Evolutionary conservation across 2,888 invertebrate genomes (phyloP).

Genomic region (Spicauda simplicius): DNA sequence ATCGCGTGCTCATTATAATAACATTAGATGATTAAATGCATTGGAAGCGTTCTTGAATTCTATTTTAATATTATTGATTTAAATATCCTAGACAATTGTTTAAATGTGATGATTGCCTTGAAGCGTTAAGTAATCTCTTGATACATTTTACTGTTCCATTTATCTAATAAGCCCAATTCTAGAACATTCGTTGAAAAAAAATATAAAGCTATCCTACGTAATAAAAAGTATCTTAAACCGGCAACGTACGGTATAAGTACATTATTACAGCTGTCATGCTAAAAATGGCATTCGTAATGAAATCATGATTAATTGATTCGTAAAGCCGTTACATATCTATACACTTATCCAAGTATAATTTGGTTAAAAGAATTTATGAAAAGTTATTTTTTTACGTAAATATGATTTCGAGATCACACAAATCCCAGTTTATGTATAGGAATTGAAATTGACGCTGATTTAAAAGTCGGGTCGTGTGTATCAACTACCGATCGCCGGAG

Average conservation of each 20-base stretch:
- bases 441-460: not conserved
- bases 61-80: constrained; percentile 39
- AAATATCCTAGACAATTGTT: constrained; percentile 3
- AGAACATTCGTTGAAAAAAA: no score
- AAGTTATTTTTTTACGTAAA: no score
- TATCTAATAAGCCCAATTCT: not conserved
- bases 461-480: constrained; percentile 6
- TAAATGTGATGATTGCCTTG: not conserved
- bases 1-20: constrained; percentile 72
- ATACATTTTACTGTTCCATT: not conserved
- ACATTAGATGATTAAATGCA: constrained; percentile 58
- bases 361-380: no score
- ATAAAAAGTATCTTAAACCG: no score
- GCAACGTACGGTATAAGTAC: no score
- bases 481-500: not conserved
- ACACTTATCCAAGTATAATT: not conserved
- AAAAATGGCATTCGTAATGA: not conserved
- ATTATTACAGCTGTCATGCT: not conserved
- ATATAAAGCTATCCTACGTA: no score
- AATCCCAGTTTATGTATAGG: not conserved
- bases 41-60: constrained; percentile 48
- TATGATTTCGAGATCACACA: not conserved
- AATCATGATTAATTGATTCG: not conserved
- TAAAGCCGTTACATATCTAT: not conserved
- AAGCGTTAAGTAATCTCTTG: not conserved